These are phyloP conservation scores for Pseudorhombus dupliciocellatus DNA, from an alignment of 2,113 vertebrate species.

Conservation along the genomic window DNA sequence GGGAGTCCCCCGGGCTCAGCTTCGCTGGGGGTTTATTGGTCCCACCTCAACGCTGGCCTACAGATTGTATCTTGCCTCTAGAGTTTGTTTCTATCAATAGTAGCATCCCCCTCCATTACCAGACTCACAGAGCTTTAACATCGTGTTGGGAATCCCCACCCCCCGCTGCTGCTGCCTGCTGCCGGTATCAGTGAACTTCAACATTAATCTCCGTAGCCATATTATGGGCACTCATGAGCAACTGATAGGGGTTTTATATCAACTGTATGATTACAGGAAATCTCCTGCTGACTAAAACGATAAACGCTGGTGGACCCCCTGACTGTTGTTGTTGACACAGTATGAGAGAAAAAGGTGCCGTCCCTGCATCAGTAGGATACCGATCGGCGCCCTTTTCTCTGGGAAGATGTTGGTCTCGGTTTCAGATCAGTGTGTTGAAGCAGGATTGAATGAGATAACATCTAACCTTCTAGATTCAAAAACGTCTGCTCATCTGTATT, in stretches of 20 bases:
- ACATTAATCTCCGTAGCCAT: constrained; percentile 23
- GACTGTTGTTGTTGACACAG: constrained; percentile 27
- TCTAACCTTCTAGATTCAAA: too few relatives aligned
- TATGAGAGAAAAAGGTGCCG: constrained; percentile 44
- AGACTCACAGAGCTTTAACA: constrained; percentile 7
- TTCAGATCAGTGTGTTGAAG: constrained; percentile 31
- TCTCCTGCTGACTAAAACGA: constrained; percentile 64
- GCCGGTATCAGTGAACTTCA: constrained; percentile 40
- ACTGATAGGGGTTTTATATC: constrained; percentile 41
- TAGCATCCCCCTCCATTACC: constrained; percentile 26
- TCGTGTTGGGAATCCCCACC: constrained; percentile 43
- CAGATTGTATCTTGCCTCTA: constrained; percentile 52
- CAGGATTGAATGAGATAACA: constrained; percentile 1
- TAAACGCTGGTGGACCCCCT: constrained; percentile 48
- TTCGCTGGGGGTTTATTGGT: constrained; percentile 15
- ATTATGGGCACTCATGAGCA: constrained; percentile 18
- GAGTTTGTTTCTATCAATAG: constrained; percentile 31
- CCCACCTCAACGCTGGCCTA: constrained; percentile 39
- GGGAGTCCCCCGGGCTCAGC: constrained; percentile 49
- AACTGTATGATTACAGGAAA: constrained; percentile 58
- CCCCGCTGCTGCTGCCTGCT: constrained; percentile 6
- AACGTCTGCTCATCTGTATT: too few relatives aligned
- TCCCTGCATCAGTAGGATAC: constrained; percentile 50
- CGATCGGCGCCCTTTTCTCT: constrained; percentile 31
- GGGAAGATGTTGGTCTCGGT: constrained; percentile 47